These are phyloP conservation scores for Asarcornis scutulata DNA, from an alignment of 2,113 vertebrate genomes.

Conservation along the genomic window DNA sequence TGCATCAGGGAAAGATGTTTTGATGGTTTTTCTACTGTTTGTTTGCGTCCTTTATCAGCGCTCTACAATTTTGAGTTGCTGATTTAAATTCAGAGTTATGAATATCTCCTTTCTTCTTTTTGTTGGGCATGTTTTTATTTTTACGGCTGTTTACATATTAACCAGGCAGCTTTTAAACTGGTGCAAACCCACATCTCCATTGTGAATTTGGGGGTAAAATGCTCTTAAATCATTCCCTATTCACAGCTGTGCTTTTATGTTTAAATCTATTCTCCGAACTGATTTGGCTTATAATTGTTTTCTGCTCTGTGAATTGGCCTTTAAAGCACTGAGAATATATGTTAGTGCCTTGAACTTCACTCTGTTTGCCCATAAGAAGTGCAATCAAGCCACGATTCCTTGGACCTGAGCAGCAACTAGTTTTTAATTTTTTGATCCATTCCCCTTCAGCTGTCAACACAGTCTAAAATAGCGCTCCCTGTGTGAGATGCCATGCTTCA, in stretches of 20 bases:
- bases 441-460: conserved; percentile 50
- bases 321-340: neutral
- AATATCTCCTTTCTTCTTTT: conserved; percentile 28
- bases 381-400: conserved; percentile 37
- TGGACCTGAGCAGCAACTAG: conserved; percentile 30
- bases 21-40: neutral
- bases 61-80: neutral
- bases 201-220: neutral
- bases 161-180: neutral
- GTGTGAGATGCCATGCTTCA: conserved; percentile 28
- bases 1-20: neutral
- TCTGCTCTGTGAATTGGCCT: neutral
- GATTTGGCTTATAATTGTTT: conserved; percentile 32
- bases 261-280: neutral
- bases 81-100: conserved; percentile 42
- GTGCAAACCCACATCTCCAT: neutral
- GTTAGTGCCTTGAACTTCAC: neutral
- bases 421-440: conserved; percentile 53
- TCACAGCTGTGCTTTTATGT: neutral
- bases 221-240: neutral
- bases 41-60: neutral
- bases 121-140: conserved; percentile 14
- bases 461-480: conserved; percentile 8
- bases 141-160: conserved; percentile 17
- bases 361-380: neutral